Evolutionary conservation across 2,888 invertebrate genomes (phyloP).

Genomic region (Cactoblastis cactorum): DNA sequence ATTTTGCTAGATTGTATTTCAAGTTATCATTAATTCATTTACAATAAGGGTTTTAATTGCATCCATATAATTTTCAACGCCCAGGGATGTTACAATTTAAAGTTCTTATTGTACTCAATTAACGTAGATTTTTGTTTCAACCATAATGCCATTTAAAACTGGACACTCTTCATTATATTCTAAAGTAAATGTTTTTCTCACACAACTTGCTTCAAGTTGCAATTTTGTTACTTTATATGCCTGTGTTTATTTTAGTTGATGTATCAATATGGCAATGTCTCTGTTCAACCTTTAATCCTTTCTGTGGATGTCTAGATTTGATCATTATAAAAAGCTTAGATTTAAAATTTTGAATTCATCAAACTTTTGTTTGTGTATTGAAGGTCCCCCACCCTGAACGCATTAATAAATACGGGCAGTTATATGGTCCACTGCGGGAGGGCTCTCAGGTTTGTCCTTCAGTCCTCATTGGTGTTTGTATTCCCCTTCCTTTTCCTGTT

Average conservation of each 20-base stretch:
- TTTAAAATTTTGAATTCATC: constrained; percentile 50
- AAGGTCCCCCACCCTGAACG: constrained; percentile 83
- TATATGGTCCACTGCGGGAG: constrained; percentile 84
- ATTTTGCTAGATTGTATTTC: constrained; percentile 40
- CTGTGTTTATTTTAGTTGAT: constrained; percentile 34
- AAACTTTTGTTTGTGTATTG: constrained; percentile 80
- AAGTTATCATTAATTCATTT: constrained; percentile 29
- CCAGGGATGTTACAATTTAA: constrained; percentile 23
- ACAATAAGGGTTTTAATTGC: constrained; percentile 49
- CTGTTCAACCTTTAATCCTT: constrained; percentile 54
- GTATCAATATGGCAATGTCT: constrained; percentile 43
- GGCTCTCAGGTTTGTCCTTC: constrained; percentile 82
- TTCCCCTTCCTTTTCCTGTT: constrained; percentile 63
- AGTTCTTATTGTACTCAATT: constrained; percentile 40
- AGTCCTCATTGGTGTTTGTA: constrained; percentile 76
- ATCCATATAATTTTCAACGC: constrained; percentile 22
- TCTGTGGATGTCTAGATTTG: constrained; percentile 58
- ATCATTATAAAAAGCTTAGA: constrained; percentile 40
- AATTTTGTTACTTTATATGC: constrained; percentile 41
- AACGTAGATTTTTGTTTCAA: constrained; percentile 8
- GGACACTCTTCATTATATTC: constrained; percentile 28
- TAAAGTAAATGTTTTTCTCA: constrained; percentile 35
- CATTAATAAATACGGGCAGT: constrained; percentile 81
- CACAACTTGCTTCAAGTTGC: constrained; percentile 47
- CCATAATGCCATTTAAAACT: constrained; percentile 27